A percentile compares a stretch with the other conserved stretches of the same genome.
These are phyloP conservation scores for Druceiella hillmani DNA, from an alignment of 2,888 invertebrate species.

Conservation along the genomic window DNA sequence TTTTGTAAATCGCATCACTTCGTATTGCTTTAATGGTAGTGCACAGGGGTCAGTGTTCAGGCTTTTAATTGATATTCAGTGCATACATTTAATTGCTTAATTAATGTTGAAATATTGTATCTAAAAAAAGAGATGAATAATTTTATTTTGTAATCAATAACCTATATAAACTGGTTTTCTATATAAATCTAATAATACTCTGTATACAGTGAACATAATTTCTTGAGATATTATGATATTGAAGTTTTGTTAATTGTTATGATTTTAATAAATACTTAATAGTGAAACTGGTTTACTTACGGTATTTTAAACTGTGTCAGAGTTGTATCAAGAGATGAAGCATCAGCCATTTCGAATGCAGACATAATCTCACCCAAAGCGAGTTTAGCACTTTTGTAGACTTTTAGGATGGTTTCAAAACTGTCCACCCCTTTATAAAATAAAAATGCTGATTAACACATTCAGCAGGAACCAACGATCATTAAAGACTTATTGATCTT, in stretches of 20 bases:
- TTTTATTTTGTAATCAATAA: too few relatives aligned
- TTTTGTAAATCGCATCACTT: too few relatives aligned
- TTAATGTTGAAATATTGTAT: too few relatives aligned
- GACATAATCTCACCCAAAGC: slow-evolving; percentile 87
- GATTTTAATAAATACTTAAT: neutral
- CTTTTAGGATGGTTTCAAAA: slow-evolving; percentile 73
- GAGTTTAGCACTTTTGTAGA: slow-evolving; percentile 67
- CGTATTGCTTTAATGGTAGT: too few relatives aligned
- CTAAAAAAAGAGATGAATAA: too few relatives aligned
- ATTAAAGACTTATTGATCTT: neutral
- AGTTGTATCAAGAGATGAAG: slow-evolving; percentile 61
- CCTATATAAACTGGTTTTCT: too few relatives aligned
- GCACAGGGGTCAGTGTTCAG: too few relatives aligned
- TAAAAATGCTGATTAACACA: slow-evolving; percentile 1
- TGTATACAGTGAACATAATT: too few relatives aligned
- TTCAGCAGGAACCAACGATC: neutral
- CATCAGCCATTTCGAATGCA: slow-evolving; percentile 94
- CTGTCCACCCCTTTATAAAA: slow-evolving; percentile 56
- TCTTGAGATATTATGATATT: too few relatives aligned
- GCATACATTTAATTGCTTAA: too few relatives aligned
- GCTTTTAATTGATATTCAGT: too few relatives aligned
- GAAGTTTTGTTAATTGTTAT: neutral
- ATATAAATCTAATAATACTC: too few relatives aligned
- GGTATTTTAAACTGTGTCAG: slow-evolving; percentile 50
- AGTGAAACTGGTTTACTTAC: slow-evolving; percentile 41